Evolutionary conservation across 53 echinoderm and acorn worm genomes (phyloP), one percentile per base, ranked within the genome.

Genomic region (Apostichopus leukothele): DNA sequence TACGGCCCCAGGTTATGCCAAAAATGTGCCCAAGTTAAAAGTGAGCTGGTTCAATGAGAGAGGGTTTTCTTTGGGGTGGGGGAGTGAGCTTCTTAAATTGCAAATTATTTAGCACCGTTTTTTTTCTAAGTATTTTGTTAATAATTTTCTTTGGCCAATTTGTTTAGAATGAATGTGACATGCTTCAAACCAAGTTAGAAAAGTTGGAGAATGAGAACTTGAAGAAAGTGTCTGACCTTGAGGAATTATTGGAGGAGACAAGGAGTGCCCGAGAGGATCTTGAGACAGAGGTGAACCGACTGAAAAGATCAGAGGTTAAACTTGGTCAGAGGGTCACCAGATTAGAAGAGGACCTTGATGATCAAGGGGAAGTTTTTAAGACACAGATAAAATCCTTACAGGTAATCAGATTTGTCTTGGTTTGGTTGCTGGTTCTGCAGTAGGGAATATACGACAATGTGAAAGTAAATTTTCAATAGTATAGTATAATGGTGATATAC

Each of bases 321-420:
- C 39, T 84, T 18, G 53, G n/a, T 22, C 60, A 63, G 25, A 8
- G 23, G 84, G 84, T 84, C 9, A 23, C 25, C 60, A 59, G 84
- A 63, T 53, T 84, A 13, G 60, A 84, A 27, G 6, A 63, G 53
- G 84, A 84, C 22, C 84, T 84, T 25, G 63, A 84, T 11, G 63
- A 84, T 14, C 60, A 63, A 61, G 60, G 60, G 25, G 27, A 66
- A 7, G 55, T 22, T 21, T 84, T 22, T 23, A 59, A 60, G 4
- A 10, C 9, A 7, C 60, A 84, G 84, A 11, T 84, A 59, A 25
- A 27, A 25, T 25, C 5, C 21, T 14, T 84, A 13, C 84, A 84
- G 84, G 84, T 84, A 63, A 60, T 1, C 55, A 14, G 1, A 16
- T 39, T 39, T 39, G 0, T 39, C 39, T 39, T 39, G 39, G 2